phyloP scores from a whole-genome alignment of 1,140 invertebrate genomes.

The Tetramorium alpestre region DNA sequence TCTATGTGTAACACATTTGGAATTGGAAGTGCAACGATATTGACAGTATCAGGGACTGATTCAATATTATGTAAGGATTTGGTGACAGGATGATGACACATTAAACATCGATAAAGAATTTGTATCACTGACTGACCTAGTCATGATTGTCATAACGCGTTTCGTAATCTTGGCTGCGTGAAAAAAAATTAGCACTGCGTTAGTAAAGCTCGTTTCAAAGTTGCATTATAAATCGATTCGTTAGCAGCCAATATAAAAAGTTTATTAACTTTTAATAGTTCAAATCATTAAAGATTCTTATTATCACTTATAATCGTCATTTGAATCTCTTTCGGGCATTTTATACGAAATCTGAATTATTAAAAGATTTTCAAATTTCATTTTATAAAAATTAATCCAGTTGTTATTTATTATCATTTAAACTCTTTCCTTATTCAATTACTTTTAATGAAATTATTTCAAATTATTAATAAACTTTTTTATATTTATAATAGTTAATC shows the following conservation, averaged over 20 bases:
- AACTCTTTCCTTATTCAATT: not conserved
- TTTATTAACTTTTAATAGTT: not conserved
- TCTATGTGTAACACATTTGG: not conserved
- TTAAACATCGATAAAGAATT: constrained; percentile 67
- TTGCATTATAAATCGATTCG: not conserved
- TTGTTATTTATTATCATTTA: not conserved
- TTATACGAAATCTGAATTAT: not conserved
- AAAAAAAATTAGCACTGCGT: constrained; percentile 68
- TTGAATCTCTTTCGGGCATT: not conserved
- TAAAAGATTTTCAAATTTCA: not conserved
- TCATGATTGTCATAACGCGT: constrained; percentile 69
- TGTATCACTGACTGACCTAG: constrained; percentile 76
- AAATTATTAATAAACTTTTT: constrained; percentile 1
- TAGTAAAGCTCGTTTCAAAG: constrained; percentile 29
- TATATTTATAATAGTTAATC: not conserved
- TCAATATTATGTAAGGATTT: not conserved
- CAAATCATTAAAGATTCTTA: constrained; percentile 1
- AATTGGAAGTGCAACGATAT: not conserved
- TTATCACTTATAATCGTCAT: not conserved
- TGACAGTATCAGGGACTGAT: not conserved
- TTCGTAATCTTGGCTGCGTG: constrained; percentile 77
- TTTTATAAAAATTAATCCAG: not conserved
- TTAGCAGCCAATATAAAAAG: not conserved
- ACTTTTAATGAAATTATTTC: not conserved
- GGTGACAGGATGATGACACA: constrained; percentile 16